Percentiles rank a stretch among this genome's conserved stretches.
Evolutionary conservation across 2,888 invertebrate genomes (phyloP).

Genomic region (Doris montereyensis): DNA sequence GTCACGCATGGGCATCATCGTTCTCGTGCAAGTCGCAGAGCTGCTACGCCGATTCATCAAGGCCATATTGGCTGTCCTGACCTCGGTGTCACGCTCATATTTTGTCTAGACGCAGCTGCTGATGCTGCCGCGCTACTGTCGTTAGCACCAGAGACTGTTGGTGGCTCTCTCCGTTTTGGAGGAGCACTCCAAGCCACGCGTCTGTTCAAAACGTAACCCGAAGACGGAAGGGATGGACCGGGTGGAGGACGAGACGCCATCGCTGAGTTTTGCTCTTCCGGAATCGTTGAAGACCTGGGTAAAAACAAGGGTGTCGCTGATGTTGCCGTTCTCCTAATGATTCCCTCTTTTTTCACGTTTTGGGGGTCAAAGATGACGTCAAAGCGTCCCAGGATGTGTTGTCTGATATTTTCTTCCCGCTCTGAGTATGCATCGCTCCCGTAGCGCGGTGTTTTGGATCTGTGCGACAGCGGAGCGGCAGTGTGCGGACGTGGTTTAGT

Average conservation of each 20-base stretch:
- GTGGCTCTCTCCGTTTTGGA: neutral
- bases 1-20: neutral
- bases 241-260: neutral
- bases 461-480: neutral
- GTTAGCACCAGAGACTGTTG: neutral
- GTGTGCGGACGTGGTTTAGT: slow-evolving; percentile 7
- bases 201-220: neutral
- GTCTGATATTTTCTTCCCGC: slow-evolving; percentile 18
- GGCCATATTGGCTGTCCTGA: neutral
- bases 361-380: slow-evolving; percentile 41
- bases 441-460: slow-evolving; percentile 15
- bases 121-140: neutral
- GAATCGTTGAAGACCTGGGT: neutral
- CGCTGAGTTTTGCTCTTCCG: neutral
- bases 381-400: slow-evolving; percentile 28
- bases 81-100: neutral
- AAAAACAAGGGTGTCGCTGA: slow-evolving; percentile 9
- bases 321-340: neutral
- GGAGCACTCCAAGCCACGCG: slow-evolving; percentile 43
- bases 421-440: slow-evolving; percentile 33
- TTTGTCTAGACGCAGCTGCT: neutral
- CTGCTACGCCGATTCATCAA: neutral
- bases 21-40: neutral
- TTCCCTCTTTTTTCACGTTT: neutral
- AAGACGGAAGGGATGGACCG: neutral